A percentile compares a stretch with the other conserved stretches of the same genome.
These are phyloP conservation scores for Panurus biarmicus DNA, from an alignment of 2,113 vertebrate genomes.

Conservation along the genomic window DNA sequence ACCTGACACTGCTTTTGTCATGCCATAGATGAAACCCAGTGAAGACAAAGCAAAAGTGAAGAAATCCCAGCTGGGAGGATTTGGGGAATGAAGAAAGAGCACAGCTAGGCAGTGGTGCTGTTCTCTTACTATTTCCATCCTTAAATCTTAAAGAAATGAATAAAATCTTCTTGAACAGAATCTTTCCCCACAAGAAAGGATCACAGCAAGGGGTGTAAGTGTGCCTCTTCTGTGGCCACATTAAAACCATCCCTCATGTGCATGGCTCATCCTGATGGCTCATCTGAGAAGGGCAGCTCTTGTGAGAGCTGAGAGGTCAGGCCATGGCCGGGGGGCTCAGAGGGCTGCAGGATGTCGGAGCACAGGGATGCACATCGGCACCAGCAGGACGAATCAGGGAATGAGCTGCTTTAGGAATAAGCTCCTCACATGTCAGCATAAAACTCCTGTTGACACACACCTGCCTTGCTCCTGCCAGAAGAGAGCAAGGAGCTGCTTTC, in stretches of 20 bases:
- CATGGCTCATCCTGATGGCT: not conserved
- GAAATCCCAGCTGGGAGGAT: not conserved
- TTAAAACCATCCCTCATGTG: not conserved
- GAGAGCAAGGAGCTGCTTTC: not conserved
- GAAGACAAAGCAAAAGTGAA: not conserved
- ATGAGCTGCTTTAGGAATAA: not conserved
- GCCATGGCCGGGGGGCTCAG: fast-evolving
- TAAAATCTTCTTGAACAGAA: not conserved
- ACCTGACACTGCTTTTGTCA: not conserved
- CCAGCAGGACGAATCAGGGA: not conserved
- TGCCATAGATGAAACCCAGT: not conserved
- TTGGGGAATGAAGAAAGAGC: not conserved
- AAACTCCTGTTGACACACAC: not conserved
- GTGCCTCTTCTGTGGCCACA: not conserved
- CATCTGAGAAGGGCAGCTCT: not conserved
- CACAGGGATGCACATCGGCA: not conserved
- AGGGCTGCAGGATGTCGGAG: fast-evolving
- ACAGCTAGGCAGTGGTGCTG: not conserved
- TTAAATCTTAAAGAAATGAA: not conserved
- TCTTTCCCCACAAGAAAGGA: not conserved
- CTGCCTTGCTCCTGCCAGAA: not conserved
- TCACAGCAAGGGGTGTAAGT: not conserved
- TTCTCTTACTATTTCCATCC: not conserved
- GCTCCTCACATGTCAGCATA: not conserved
- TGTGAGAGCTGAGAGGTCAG: not conserved